Evolutionary conservation across 2,113 vertebrate genomes (phyloP).

Genomic region (Halichoeres trimaculatus): DNA sequence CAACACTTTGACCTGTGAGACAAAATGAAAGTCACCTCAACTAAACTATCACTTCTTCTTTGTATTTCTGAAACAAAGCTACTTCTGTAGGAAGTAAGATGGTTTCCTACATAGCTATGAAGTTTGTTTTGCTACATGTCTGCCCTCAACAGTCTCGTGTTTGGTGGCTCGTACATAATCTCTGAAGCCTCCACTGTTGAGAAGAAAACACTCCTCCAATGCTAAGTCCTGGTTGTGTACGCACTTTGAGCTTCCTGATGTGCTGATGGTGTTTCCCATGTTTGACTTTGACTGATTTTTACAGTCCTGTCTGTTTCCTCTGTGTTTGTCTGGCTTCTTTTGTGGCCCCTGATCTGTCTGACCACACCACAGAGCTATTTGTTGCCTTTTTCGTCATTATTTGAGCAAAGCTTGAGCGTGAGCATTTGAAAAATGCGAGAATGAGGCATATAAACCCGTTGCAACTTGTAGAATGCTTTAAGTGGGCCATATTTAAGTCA

Average conservation of each 20-base stretch:
- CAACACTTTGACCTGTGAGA: not conserved
- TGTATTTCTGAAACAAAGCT: not conserved
- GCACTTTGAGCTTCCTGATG: constrained; percentile 27
- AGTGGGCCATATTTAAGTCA: constrained; percentile 57
- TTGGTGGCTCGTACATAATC: not conserved
- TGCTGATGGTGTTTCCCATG: constrained; percentile 22
- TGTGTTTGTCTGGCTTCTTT: constrained; percentile 36
- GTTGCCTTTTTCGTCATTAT: constrained; percentile 18
- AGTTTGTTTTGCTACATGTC: not conserved
- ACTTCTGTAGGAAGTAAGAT: not conserved
- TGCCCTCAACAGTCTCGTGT: not conserved
- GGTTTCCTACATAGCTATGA: not conserved
- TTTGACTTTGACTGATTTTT: constrained; percentile 44
- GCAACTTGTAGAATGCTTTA: constrained; percentile 53
- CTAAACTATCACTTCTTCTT: not conserved
- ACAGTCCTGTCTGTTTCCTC: constrained; percentile 38
- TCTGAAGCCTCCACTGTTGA: not conserved
- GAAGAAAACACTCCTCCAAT: constrained; percentile 8
- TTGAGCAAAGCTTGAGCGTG: constrained; percentile 1
- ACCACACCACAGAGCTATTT: constrained; percentile 27
- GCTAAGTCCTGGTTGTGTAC: not conserved
- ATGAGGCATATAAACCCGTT: constrained; percentile 37
- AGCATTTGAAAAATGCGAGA: constrained; percentile 59
- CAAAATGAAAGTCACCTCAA: not conserved
- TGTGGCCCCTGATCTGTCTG: constrained; percentile 29